Conservation (phyloP, 1,140 invertebrate species). For the Sipha flava region DNA sequence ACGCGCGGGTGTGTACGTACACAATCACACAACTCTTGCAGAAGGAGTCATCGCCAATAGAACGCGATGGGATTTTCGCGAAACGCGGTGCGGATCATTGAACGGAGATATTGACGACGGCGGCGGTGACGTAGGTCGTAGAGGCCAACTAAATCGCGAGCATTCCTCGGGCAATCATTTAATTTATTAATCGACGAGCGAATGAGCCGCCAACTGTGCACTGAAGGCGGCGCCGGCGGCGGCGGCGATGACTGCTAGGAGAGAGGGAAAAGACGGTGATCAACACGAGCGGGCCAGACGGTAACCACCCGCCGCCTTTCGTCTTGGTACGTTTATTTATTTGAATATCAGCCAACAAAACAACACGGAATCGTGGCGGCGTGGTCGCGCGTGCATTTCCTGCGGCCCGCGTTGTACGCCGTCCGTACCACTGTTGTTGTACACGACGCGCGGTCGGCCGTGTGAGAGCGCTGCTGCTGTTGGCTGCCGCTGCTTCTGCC, state of each 20-base stretch:
- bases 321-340: conserved; percentile 18
- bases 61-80: no score
- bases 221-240: neutral
- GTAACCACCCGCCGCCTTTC: neutral
- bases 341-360: conserved; percentile 19
- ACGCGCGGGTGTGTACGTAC: no score
- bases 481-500: neutral
- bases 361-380: conserved; percentile 10
- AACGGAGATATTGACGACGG: no score
- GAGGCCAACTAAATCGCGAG: no score
- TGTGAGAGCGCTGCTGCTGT: conserved; percentile 26
- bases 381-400: conserved; percentile 10
- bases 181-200: neutral
- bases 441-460: conserved; percentile 19
- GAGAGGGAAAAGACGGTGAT: conserved; percentile 21
- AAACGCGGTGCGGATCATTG: no score
- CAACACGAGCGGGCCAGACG: conserved; percentile 10
- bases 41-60: no score
- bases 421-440: neutral
- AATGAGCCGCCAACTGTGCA: neutral
- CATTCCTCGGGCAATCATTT: neutral
- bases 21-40: no score
- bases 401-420: neutral
- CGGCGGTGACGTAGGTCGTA: no score
- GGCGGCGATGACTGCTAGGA: neutral